These are phyloP conservation scores for Plebejus melissa DNA, from an alignment of 2,888 invertebrate genomes.

Conservation along the genomic window DNA sequence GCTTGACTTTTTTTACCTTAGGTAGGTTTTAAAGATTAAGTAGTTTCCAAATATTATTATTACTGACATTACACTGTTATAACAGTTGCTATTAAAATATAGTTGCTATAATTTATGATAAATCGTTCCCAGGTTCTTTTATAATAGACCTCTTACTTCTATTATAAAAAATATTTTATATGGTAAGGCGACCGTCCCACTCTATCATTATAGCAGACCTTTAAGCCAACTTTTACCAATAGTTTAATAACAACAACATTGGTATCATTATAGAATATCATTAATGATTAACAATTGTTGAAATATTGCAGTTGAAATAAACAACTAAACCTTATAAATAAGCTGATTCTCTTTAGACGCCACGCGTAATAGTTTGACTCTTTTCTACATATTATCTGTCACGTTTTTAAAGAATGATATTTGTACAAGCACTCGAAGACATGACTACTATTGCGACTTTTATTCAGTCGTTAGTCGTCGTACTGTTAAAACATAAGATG, in stretches of 20 bases:
- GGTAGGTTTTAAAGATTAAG: neutral
- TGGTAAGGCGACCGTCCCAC: conserved; percentile 5
- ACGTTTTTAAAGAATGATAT: neutral
- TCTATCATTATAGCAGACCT: neutral
- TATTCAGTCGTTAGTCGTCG: neutral
- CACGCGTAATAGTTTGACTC: neutral
- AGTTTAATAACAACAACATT: neutral
- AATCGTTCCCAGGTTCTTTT: neutral
- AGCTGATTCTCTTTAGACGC: neutral
- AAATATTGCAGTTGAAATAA: neutral
- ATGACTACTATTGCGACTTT: neutral
- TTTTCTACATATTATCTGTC: neutral
- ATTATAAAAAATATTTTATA: conserved; percentile 23
- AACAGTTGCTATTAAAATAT: conserved; percentile 12
- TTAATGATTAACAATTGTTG: neutral
- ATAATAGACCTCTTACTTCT: conserved; percentile 21
- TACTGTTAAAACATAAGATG: neutral
- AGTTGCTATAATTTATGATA: conserved; percentile 6
- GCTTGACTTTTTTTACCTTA: neutral
- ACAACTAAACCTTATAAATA: neutral
- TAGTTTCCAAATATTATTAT: neutral
- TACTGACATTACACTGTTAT: neutral
- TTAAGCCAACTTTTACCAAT: neutral
- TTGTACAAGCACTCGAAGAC: neutral
- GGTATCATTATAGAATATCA: neutral